Conservation (phyloP, 2,113 vertebrate species). For the Sialia sialis region DNA sequence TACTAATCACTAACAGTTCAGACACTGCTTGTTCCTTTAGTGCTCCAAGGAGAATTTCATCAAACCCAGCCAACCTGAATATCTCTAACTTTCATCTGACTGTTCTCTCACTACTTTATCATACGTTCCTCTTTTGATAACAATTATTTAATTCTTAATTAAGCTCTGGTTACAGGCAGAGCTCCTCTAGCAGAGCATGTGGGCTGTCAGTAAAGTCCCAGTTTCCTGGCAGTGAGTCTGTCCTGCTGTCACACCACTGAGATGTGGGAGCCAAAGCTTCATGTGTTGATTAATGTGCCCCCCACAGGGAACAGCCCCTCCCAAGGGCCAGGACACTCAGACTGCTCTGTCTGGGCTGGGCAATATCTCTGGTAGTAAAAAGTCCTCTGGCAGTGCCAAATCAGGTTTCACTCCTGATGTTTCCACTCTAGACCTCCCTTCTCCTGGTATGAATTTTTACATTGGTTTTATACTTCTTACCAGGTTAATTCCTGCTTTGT, state of each 20-base stretch:
- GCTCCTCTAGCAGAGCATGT: rapidly evolving
- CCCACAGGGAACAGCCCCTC: rapidly evolving
- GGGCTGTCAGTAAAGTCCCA: rapidly evolving
- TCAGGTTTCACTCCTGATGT: neutral
- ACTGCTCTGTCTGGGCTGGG: neutral
- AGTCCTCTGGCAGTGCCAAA: neutral
- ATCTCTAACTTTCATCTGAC: neutral
- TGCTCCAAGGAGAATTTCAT: neutral
- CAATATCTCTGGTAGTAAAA: neutral
- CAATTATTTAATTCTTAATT: neutral
- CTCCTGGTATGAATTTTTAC: neutral
- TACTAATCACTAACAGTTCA: neutral
- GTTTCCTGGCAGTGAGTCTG: neutral
- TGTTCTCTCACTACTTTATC: neutral
- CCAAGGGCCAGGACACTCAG: rapidly evolving
- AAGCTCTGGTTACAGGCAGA: neutral
- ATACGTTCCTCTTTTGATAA: neutral
- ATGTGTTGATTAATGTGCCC: rapidly evolving
- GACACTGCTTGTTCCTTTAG: neutral
- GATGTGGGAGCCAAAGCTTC: neutral
- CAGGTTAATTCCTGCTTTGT: neutral
- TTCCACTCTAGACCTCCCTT: neutral
- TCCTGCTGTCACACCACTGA: neutral
- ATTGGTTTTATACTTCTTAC: neutral
- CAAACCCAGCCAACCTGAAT: neutral